phyloP scores from a whole-genome alignment of 2,797 vertebrate genomes.

The Notoglanidium macrostoma region DNA sequence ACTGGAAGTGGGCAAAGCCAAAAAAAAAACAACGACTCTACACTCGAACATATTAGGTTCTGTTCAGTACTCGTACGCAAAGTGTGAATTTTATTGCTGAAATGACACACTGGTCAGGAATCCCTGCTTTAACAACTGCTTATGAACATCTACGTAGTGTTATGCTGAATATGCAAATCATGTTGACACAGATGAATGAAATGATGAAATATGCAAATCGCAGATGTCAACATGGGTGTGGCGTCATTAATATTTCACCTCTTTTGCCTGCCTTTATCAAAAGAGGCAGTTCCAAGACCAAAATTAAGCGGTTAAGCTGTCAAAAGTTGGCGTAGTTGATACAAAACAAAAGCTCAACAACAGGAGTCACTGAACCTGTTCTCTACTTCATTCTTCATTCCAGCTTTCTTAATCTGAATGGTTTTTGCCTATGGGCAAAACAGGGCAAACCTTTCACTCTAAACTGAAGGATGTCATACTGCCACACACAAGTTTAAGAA shows the following conservation, averaged over 20 bases:
- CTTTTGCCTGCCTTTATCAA: constrained; percentile 33
- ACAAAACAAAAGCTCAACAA: background rate
- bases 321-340: background rate
- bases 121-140: background rate
- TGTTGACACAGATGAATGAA: background rate
- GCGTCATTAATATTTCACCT: constrained; percentile 42
- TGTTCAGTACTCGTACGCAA: background rate
- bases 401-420: background rate
- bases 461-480: background rate
- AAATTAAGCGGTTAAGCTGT: background rate
- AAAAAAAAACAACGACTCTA: background rate
- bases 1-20: background rate
- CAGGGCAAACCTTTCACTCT: background rate
- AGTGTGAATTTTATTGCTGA: background rate
- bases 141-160: background rate
- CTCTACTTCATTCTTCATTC: background rate
- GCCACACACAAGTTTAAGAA: background rate
- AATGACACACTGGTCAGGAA: background rate
- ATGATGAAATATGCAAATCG: background rate
- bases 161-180: background rate
- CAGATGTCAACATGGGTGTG: constrained; percentile 19
- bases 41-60: background rate
- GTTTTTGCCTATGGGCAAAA: background rate
- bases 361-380: background rate
- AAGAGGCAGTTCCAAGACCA: background rate